Conservation (phyloP, 2,113 vertebrate genomes). For the Ivindomyrus marchei region DNA sequence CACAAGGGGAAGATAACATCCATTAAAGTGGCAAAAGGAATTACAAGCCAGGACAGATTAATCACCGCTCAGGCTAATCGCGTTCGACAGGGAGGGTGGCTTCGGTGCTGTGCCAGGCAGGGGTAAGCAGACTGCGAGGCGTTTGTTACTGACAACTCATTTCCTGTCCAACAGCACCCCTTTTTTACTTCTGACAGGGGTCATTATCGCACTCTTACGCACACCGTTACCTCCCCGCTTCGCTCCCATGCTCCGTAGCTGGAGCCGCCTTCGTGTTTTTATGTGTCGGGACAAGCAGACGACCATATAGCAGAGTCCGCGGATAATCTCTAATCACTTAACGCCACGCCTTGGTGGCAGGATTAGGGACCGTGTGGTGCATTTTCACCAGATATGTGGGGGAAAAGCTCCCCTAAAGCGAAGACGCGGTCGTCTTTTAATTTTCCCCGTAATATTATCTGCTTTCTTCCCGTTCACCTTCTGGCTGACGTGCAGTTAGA, state of each 20-base stretch:
- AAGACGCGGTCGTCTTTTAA: slow-evolving; percentile 3
- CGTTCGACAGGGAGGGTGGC: slow-evolving; percentile 49
- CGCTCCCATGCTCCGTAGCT: slow-evolving; percentile 53
- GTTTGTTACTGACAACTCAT: slow-evolving; percentile 20
- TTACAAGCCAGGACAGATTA: slow-evolving; percentile 65
- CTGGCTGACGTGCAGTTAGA: slow-evolving; percentile 35
- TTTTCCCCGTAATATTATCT: slow-evolving; percentile 39
- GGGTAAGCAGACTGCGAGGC: neutral
- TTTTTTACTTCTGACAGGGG: slow-evolving; percentile 41
- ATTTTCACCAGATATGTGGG: neutral
- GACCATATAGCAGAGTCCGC: neutral
- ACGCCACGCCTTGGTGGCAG: neutral
- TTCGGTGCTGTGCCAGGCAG: slow-evolving; percentile 38
- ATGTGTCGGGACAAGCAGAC: neutral
- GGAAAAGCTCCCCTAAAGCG: neutral
- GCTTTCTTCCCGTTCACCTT: slow-evolving; percentile 31
- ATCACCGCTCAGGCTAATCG: slow-evolving; percentile 61
- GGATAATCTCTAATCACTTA: neutral
- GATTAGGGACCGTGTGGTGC: neutral
- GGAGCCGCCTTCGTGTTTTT: neutral
- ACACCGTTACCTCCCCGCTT: slow-evolving; percentile 44
- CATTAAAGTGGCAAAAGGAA: slow-evolving; percentile 66
- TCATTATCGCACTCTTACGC: slow-evolving; percentile 44
- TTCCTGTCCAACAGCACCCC: slow-evolving; percentile 30
- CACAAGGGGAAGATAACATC: slow-evolving; percentile 65